Evolutionary conservation across 2,888 invertebrate genomes (phyloP).

Genomic region (Zaprionus bogoriensis): DNA sequence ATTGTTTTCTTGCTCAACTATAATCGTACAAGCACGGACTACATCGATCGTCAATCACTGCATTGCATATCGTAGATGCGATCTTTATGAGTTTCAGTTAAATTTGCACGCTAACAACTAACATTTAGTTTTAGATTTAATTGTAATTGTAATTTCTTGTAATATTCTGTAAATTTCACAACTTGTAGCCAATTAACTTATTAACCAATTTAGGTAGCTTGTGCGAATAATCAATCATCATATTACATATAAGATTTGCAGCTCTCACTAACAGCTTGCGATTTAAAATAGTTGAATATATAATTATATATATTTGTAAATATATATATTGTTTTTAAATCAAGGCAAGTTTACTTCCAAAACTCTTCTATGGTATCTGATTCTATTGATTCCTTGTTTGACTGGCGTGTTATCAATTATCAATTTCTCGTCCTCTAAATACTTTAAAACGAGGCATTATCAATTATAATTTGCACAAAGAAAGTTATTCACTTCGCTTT

Average conservation of each 20-base stretch:
- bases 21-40: constrained; percentile 5
- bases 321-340: constrained; percentile 15
- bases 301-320: constrained; percentile 2
- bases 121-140: constrained; percentile 66
- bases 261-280: constrained; percentile 18
- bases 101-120: constrained; percentile 64
- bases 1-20: constrained; percentile 15
- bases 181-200: constrained; percentile 67
- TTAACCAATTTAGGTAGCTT: constrained; percentile 70
- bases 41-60: constrained; percentile 38
- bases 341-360: constrained; percentile 36
- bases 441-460: constrained; percentile 5
- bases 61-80: constrained; percentile 32
- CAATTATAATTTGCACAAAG: constrained; percentile 6
- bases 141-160: constrained; percentile 44
- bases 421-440: constrained; percentile 12
- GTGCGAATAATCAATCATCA: constrained; percentile 58
- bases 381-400: constrained; percentile 13
- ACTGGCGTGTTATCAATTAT: constrained; percentile 1
- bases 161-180: constrained; percentile 41
- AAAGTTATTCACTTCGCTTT: no score
- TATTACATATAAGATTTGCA: constrained; percentile 42
- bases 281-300: constrained; percentile 33
- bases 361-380: constrained; percentile 21
- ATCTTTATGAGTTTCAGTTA: constrained; percentile 30